Evolutionary conservation across 2,797 vertebrate species (phyloP).

Genomic region (Macrochelys suwanniensis): DNA sequence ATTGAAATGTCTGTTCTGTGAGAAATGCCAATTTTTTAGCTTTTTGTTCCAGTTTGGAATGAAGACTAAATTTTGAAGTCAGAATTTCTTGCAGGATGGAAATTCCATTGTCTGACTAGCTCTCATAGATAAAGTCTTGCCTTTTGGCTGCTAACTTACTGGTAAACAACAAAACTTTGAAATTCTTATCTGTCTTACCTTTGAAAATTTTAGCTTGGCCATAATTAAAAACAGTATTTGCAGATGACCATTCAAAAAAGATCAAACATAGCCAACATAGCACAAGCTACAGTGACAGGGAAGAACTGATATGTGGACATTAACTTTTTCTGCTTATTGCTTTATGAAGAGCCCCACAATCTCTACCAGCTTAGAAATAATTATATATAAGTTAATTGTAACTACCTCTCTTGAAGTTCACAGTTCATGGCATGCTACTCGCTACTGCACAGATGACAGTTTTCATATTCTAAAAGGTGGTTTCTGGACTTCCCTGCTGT

Average conservation of each 20-base stretch:
- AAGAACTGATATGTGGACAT: slow-evolving; percentile 22
- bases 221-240: slow-evolving; percentile 18
- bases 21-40: not conserved
- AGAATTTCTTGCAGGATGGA: not conserved
- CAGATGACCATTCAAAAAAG: slow-evolving; percentile 18
- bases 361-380: slow-evolving; percentile 7
- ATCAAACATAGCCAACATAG: slow-evolving; percentile 23
- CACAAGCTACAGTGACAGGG: slow-evolving; percentile 14
- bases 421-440: not conserved
- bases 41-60: not conserved
- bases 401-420: not conserved
- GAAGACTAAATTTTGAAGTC: not conserved
- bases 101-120: not conserved
- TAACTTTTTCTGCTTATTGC: not conserved
- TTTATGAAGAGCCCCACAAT: slow-evolving; percentile 5
- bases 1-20: not conserved
- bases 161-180: not conserved
- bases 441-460: not conserved
- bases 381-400: slow-evolving; percentile 18
- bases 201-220: not conserved
- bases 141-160: not conserved
- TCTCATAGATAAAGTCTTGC: rapidly evolving
- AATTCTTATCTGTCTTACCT: not conserved
- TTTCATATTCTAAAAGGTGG: slow-evolving; percentile 6
- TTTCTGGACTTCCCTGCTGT: slow-evolving; percentile 2